Evolutionary conservation across 1,140 invertebrate genomes (phyloP).

Genomic region (Eulimnadia texana): DNA sequence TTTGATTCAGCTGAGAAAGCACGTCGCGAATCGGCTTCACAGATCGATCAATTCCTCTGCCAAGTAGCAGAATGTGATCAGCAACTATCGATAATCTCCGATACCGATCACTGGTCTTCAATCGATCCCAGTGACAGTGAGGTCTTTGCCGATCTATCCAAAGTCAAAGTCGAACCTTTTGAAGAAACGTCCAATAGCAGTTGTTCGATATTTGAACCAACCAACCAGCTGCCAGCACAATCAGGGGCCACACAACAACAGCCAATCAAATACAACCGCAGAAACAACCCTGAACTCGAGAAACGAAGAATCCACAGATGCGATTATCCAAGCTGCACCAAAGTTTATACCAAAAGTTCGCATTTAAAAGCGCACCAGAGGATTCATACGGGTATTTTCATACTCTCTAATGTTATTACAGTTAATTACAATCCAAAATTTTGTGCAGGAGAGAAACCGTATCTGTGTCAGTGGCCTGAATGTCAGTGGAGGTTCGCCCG

Average conservation of each 20-base stretch:
- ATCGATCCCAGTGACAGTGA: constrained; percentile 66
- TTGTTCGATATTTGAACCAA: no score
- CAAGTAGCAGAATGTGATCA: constrained; percentile 20
- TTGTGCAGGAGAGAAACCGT: constrained; percentile 82
- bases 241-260: background rate
- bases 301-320: constrained; percentile 88
- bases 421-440: background rate
- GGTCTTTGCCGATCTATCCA: background rate
- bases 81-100: background rate
- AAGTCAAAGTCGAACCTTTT: background rate
- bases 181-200: background rate
- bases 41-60: constrained; percentile 55
- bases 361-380: constrained; percentile 96
- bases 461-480: constrained; percentile 86
- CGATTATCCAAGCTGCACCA: constrained; percentile 88
- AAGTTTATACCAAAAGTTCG: constrained; percentile 97
- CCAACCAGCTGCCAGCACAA: no score
- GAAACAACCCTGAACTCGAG: constrained; percentile 91
- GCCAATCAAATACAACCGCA: constrained; percentile 60
- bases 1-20: constrained; percentile 27
- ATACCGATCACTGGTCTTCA: constrained; percentile 60
- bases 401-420: background rate
- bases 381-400: constrained; percentile 82
- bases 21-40: constrained; percentile 42
- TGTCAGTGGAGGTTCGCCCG: constrained; percentile 93